Evolutionary conservation across 2,113 vertebrate genomes (phyloP), one percentile per base, ranked within the genome.

Genomic region (Epinephelus lanceolatus): DNA sequence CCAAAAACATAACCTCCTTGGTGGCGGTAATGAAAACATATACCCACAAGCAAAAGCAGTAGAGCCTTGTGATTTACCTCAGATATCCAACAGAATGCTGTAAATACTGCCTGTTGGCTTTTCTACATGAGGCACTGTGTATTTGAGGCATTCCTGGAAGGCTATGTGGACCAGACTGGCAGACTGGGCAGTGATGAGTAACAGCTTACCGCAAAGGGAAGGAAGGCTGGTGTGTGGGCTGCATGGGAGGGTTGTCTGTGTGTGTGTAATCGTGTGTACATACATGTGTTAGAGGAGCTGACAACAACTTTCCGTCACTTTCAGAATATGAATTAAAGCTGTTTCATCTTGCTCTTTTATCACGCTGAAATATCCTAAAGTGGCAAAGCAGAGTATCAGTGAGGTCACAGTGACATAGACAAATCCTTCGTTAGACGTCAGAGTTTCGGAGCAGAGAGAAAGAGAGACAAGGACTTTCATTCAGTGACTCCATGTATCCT

Each of bases 401-500:
- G 90, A 92, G 88, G 90, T 92, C 88, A 94, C 71, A 18, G 81
- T 91, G 89, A 93, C 91, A 89, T 66, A 75, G 76, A 47, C 12
- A 56, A 59, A 52, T 57, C 59, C n/a, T 57, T 68, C 63, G 1
- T 40, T 51, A 72, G 87, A 94, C 86, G 90, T 95, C 94, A 94
- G 81, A 91, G 91, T 90, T 89, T 93, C 90, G 86, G 78, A 87
- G 73, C 63, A 70, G 70, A 81, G 77, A 69, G 70, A 75, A 57
- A 86, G 1, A 37, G 57, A 91, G 86, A 95, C 94, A 95, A 94
- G 86, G 92, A 69, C 78, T 81, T 81, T 92, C 89, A 91, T 94
- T 94, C 92, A 94, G 76, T 1, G 1, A 17, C 69, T 78, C 56
- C 57, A 73, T 1, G 1, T 15, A 67, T 78, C 56, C 57, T 81